Percentiles rank a stretch among this genome's conserved stretches.
Evolutionary conservation across 2,888 invertebrate genomes (phyloP).

Genomic region (Patella depressa): DNA sequence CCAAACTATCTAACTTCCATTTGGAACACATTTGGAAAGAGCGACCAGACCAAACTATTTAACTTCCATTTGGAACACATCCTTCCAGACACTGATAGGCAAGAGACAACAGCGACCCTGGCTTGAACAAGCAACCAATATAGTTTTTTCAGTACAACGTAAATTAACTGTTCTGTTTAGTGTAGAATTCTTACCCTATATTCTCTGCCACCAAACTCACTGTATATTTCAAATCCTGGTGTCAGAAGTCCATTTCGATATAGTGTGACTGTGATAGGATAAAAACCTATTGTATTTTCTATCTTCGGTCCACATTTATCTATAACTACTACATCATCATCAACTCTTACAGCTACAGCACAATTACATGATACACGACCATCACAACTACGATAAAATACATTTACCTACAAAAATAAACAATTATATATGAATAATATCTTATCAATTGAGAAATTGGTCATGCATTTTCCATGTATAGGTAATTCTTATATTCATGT

Average conservation of each 20-base stretch:
- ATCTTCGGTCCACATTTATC: slow-evolving; percentile 41
- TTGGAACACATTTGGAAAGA: too few species aligned
- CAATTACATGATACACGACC: slow-evolving; percentile 47
- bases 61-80: too few species aligned
- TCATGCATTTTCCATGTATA: too few species aligned
- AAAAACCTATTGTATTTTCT: slow-evolving; percentile 17
- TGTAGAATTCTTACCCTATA: slow-evolving; percentile 37
- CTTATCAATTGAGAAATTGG: too few species aligned
- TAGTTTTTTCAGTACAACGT: too few species aligned
- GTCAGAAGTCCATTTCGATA: slow-evolving; percentile 45
- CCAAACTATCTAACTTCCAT: too few species aligned
- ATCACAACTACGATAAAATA: slow-evolving; percentile 39
- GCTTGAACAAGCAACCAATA: too few species aligned
- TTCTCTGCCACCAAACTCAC: slow-evolving; percentile 41
- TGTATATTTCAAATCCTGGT: slow-evolving; percentile 40
- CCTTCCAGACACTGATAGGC: too few species aligned
- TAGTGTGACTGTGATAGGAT: slow-evolving; percentile 42
- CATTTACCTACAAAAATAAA: slow-evolving; percentile 30
- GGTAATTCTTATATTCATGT: too few species aligned
- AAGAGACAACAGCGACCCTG: too few species aligned
- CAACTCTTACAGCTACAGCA: slow-evolving; percentile 43
- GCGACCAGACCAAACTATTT: too few species aligned
- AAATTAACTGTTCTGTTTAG: too few species aligned
- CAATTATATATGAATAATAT: background rate
- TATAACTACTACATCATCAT: slow-evolving; percentile 50